Percentiles rank a stretch among this genome's conserved stretches.
These are phyloP conservation scores for Helicolenus hilgendorfi DNA, from an alignment of 2,797 vertebrate genomes.

Conservation along the genomic window DNA sequence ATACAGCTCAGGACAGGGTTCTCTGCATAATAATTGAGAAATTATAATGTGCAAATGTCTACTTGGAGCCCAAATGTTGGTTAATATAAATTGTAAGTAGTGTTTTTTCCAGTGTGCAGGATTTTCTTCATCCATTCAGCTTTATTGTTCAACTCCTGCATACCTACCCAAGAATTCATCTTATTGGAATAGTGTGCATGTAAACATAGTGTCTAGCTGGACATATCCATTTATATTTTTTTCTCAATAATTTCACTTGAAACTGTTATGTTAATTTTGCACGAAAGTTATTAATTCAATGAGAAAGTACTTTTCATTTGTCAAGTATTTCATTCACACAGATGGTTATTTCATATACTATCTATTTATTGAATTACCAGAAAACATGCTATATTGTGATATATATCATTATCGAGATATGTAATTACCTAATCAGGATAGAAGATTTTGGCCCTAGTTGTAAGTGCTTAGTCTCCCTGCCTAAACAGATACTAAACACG, in stretches of 20 bases:
- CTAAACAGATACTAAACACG: no score
- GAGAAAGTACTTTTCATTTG: background rate
- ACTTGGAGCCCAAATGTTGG: background rate
- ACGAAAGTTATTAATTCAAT: background rate
- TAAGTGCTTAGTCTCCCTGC: no score
- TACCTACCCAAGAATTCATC: background rate
- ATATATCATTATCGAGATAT: no score
- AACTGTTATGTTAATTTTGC: background rate
- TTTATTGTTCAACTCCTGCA: background rate
- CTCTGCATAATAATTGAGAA: background rate
- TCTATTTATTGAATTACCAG: no score
- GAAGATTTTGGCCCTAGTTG: no score
- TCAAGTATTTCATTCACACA: background rate
- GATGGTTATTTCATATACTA: no score
- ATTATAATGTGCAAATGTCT: background rate
- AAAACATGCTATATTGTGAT: no score
- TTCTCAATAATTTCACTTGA: background rate
- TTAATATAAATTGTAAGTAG: no score
- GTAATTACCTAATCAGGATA: no score
- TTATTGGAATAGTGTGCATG: background rate
- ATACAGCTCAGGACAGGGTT: no score
- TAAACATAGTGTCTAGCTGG: background rate
- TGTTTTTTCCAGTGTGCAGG: background rate
- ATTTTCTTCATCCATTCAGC: background rate
- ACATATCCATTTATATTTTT: background rate